Evolutionary conservation across 2,797 vertebrate genomes (phyloP).

Genomic region (Botia kubotai): DNA sequence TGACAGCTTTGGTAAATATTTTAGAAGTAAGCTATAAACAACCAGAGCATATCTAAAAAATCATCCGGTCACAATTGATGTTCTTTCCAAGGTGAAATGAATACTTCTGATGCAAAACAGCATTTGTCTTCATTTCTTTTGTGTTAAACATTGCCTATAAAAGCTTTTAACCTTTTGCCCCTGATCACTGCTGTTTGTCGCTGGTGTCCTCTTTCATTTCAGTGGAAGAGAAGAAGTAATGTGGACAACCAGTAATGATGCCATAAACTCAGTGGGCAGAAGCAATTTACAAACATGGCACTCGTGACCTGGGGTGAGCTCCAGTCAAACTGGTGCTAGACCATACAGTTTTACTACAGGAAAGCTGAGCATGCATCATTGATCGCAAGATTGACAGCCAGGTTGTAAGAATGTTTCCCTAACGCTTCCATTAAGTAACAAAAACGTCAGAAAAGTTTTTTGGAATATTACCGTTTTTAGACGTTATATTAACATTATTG

Average conservation of each 20-base stretch:
- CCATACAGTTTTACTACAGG: constrained; percentile 65
- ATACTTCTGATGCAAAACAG: neutral
- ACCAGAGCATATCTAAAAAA: constrained; percentile 32
- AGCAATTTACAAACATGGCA: constrained; percentile 62
- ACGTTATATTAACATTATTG: too few species aligned
- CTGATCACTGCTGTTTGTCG: constrained; percentile 58
- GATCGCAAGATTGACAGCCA: constrained; percentile 66
- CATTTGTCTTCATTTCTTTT: constrained; percentile 16
- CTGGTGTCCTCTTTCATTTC: constrained; percentile 57
- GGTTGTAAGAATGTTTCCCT: constrained; percentile 1
- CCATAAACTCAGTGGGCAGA: constrained; percentile 71
- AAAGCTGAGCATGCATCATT: constrained; percentile 66
- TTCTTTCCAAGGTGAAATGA: constrained; percentile 4
- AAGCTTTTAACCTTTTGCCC: constrained; percentile 36
- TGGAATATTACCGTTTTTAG: too few species aligned
- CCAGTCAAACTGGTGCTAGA: constrained; percentile 49
- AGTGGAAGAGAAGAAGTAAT: constrained; percentile 55
- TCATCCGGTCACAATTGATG: constrained; percentile 2
- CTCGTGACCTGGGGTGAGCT: constrained; percentile 41
- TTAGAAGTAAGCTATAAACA: constrained; percentile 46
- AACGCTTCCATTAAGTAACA: too few species aligned
- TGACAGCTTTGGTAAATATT: constrained; percentile 59
- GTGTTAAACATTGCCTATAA: constrained; percentile 38
- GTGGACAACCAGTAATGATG: constrained; percentile 46
- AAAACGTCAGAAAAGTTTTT: too few species aligned